Evolutionary conservation across 2,113 vertebrate species (phyloP), one percentile per base, ranked within the genome.

Genomic region (Ardeotis arabs): DNA sequence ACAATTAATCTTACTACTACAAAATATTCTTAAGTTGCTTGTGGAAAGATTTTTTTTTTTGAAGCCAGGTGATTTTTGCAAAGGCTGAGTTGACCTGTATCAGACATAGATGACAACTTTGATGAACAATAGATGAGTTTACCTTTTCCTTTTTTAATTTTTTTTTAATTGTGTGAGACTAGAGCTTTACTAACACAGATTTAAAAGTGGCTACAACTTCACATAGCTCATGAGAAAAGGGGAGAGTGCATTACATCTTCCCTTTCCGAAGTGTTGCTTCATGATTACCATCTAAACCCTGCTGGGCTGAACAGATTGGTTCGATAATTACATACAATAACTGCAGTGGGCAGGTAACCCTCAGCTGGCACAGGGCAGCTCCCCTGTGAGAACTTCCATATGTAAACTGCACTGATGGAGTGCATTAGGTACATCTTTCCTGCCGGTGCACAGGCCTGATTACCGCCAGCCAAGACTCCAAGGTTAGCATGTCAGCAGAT

Each of bases 241-340:
- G 95, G 95, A 98, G 94, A 98, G 97, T 96, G 97, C 97, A 97
- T 98, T 96, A 92, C 97, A 98, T 98, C 98, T 95, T 97, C 96
- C 97, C 98, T 98, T 98, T 98, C 98, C 98, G 97, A 99, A 99
- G 99, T 98, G 98, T 98, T 98, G 98, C 98, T 98, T 99, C 98
- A 98, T 99, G 99, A 99, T 99, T 98, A 99, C 98, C 98, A 99
- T 98, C 98, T 98, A 97, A 98, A 98, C 97, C 99, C 99, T 97
- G 98, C 99, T 99, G 99, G 98, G 99, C 98, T 98, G 99, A 99
- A 99, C 99, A 99, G 99, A 99, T 99, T 99, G 99, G 98, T 94
- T 98, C 98, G 98, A 99, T 99, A 99, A 99, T 99, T 99, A 99
- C 99, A 99, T 98, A 99, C 99, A 99, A 99, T 99, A 99, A 99